Evolutionary conservation across 2,113 vertebrate species (phyloP).

Genomic region (Psittacus erithacus): DNA sequence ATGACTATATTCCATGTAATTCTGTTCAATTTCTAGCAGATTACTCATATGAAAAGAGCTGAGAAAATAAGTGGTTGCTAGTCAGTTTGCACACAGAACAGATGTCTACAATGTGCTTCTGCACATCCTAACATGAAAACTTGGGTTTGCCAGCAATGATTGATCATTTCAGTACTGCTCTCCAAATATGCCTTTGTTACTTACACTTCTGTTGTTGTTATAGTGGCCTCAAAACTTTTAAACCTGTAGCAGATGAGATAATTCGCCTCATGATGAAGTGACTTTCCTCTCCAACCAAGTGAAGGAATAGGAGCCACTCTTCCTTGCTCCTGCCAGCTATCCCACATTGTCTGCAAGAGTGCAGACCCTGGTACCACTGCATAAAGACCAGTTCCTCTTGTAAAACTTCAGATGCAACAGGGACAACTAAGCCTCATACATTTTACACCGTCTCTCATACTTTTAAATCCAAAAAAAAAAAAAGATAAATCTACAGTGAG

Average conservation of each 20-base stretch:
- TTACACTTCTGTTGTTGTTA: neutral
- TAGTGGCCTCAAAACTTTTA: neutral
- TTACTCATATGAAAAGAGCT: neutral
- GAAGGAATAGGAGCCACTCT: neutral
- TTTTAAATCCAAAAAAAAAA: neutral
- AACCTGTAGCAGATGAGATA: neutral
- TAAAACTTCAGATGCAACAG: neutral
- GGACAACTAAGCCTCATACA: neutral
- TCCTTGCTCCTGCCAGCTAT: neutral
- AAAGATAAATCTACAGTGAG: fast-evolving
- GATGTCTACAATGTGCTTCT: conserved; percentile 3
- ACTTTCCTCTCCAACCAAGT: neutral
- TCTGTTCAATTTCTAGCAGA: neutral
- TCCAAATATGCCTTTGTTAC: neutral
- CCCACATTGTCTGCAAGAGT: fast-evolving
- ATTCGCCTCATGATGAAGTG: neutral
- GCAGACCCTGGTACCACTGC: neutral
- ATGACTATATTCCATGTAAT: neutral
- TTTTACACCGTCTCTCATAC: fast-evolving
- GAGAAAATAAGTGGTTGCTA: neutral
- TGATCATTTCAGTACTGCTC: neutral
- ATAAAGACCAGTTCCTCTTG: neutral
- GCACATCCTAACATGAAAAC: conserved; percentile 17
- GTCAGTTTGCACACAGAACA: conserved; percentile 8
- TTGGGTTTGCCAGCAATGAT: conserved; percentile 39